phyloP scores from a whole-genome alignment of 1,140 invertebrate species.

The Cherax destructor region DNA sequence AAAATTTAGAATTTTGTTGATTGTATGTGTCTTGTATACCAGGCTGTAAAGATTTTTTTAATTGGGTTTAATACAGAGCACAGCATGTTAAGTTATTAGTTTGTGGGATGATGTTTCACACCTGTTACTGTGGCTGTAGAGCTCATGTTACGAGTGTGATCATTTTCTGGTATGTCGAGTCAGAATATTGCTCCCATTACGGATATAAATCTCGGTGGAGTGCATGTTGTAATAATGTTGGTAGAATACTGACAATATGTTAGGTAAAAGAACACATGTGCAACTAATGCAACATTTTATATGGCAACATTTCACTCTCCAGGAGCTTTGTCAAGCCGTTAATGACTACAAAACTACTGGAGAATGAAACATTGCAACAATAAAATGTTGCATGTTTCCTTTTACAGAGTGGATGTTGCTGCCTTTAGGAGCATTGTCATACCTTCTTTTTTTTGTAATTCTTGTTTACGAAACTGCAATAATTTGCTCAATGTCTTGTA shows the following conservation, averaged over 20 bases:
- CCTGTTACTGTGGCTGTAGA: background rate
- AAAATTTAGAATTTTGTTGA: background rate
- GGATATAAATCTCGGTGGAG: constrained; percentile 24
- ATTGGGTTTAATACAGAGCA: background rate
- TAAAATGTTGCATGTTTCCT: too few species aligned
- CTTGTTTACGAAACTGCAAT: constrained; percentile 35
- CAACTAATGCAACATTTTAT: too few species aligned
- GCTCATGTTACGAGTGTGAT: background rate
- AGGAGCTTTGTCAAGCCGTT: too few species aligned
- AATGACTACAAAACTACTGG: too few species aligned
- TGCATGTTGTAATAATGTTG: background rate
- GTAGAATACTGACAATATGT: too few species aligned
- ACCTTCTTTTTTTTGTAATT: background rate
- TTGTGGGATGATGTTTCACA: constrained; percentile 24
- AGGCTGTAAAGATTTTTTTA: background rate
- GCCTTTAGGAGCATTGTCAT: constrained; percentile 14
- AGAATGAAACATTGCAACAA: too few species aligned
- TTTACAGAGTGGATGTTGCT: background rate
- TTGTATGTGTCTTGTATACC: constrained; percentile 3
- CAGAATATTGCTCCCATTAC: background rate
- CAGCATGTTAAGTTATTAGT: constrained; percentile 9
- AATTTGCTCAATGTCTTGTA: constrained; percentile 49
- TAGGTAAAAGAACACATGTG: too few species aligned
- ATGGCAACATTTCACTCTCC: too few species aligned
- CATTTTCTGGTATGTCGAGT: background rate